Conservation (phyloP, 2,888 invertebrate genomes). For the Meliscaeva auricollis region DNA sequence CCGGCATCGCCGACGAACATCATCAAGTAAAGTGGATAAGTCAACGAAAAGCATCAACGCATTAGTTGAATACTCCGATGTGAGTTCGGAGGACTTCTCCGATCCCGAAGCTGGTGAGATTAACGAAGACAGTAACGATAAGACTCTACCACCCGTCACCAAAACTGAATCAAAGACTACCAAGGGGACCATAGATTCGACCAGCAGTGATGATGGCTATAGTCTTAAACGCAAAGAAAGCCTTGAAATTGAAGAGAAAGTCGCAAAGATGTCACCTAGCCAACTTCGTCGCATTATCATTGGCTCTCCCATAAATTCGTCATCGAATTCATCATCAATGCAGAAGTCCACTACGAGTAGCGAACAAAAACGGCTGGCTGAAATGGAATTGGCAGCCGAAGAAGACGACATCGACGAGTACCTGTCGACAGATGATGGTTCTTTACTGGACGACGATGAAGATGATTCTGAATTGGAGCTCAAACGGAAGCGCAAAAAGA, state of each 20-base stretch:
- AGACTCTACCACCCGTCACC: neutral
- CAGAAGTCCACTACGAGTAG: slow-evolving; percentile 56
- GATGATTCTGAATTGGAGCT: slow-evolving; percentile 84
- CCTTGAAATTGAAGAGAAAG: slow-evolving; percentile 78
- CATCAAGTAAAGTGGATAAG: slow-evolving; percentile 56
- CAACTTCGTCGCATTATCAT: slow-evolving; percentile 80
- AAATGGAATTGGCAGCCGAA: slow-evolving; percentile 39
- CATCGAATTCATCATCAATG: slow-evolving; percentile 77
- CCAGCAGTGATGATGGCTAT: slow-evolving; percentile 79
- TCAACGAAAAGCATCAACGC: slow-evolving; percentile 48
- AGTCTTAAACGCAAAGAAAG: slow-evolving; percentile 80
- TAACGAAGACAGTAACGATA: slow-evolving; percentile 88
- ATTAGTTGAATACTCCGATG: slow-evolving; percentile 92
- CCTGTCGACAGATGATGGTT: slow-evolving; percentile 64
- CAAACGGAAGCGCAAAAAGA: slow-evolving; percentile 86
- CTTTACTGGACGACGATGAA: slow-evolving; percentile 73
- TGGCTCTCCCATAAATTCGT: slow-evolving; percentile 80
- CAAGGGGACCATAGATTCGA: slow-evolving; percentile 51
- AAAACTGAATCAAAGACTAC: slow-evolving; percentile 34
- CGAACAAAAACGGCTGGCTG: slow-evolving; percentile 56
- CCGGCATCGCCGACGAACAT: slow-evolving; percentile 39
- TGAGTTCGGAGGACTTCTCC: slow-evolving; percentile 95
- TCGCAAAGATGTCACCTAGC: slow-evolving; percentile 80
- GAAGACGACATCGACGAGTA: slow-evolving; percentile 71
- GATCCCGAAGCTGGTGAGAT: slow-evolving; percentile 96